phyloP scores from a whole-genome alignment of 2,113 vertebrate genomes.

The Oriolus oriolus region DNA sequence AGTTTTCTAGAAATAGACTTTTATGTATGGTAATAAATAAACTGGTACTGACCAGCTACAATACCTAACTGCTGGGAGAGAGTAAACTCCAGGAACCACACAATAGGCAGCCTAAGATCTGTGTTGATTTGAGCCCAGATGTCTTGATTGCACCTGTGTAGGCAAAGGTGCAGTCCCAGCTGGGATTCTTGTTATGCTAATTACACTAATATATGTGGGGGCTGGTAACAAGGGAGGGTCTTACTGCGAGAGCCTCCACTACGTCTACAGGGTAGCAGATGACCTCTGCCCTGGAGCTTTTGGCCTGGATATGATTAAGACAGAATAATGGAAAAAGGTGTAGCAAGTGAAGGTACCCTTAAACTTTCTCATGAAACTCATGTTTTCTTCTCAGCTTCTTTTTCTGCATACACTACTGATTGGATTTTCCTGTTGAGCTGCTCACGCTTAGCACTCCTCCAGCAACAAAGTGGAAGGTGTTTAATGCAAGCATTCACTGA shows the following conservation, averaged over 20 bases:
- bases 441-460: background rate
- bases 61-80: background rate
- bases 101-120: background rate
- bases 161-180: background rate
- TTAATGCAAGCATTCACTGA: background rate
- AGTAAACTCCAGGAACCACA: background rate
- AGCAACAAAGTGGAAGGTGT: background rate
- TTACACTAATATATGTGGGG: background rate
- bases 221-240: background rate
- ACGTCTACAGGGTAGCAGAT: background rate
- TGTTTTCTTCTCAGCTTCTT: background rate
- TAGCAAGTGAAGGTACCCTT: background rate
- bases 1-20: background rate
- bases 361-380: background rate
- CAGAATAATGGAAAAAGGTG: background rate
- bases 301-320: background rate
- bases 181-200: background rate
- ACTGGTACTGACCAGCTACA: background rate
- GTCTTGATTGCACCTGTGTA: background rate
- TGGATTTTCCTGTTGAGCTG: background rate
- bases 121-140: background rate
- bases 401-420: background rate
- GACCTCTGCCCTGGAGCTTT: background rate
- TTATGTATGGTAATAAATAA: background rate
- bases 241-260: background rate